Conservation (phyloP, 2,113 vertebrate genomes). For the Antennarius striatus region DNA sequence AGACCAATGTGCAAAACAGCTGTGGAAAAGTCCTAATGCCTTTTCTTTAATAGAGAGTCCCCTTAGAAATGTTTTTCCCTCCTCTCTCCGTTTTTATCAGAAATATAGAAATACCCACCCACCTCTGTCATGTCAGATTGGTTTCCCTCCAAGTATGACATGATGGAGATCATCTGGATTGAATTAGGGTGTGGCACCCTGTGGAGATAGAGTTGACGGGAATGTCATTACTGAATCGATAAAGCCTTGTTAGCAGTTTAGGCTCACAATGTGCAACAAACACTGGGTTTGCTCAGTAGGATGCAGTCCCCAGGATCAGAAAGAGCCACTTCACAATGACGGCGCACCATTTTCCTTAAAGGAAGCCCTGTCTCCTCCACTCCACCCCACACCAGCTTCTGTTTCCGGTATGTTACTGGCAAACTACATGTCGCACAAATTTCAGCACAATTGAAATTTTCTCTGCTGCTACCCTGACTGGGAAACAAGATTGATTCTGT, state of each 20-base stretch:
- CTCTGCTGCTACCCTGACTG: slow-evolving; percentile 27
- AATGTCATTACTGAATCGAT: slow-evolving; percentile 80
- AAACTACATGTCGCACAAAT: slow-evolving; percentile 60
- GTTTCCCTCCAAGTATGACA: slow-evolving; percentile 85
- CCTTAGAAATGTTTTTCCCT: slow-evolving; percentile 81
- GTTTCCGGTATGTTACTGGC: slow-evolving; percentile 55
- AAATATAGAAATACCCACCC: slow-evolving; percentile 82
- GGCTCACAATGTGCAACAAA: slow-evolving; percentile 49
- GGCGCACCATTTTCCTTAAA: slow-evolving; percentile 30
- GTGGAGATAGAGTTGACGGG: slow-evolving; percentile 77
- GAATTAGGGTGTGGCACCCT: slow-evolving; percentile 83
- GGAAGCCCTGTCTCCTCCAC: background rate
- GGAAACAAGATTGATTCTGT: slow-evolving; percentile 14
- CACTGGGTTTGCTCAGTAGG: slow-evolving; percentile 14
- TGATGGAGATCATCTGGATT: slow-evolving; percentile 84
- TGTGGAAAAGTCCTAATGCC: slow-evolving; percentile 80
- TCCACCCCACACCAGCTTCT: slow-evolving; percentile 16
- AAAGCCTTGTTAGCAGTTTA: slow-evolving; percentile 71
- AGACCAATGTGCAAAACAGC: slow-evolving; percentile 82
- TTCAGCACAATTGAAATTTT: slow-evolving; percentile 41
- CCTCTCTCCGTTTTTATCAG: slow-evolving; percentile 82
- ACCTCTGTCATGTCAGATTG: slow-evolving; percentile 85
- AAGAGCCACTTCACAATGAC: slow-evolving; percentile 39
- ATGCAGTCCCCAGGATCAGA: slow-evolving; percentile 14
- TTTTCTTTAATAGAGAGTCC: slow-evolving; percentile 79